phyloP scores from a whole-genome alignment of 2,888 invertebrate species.

The Ornithoptera priamus region DNA sequence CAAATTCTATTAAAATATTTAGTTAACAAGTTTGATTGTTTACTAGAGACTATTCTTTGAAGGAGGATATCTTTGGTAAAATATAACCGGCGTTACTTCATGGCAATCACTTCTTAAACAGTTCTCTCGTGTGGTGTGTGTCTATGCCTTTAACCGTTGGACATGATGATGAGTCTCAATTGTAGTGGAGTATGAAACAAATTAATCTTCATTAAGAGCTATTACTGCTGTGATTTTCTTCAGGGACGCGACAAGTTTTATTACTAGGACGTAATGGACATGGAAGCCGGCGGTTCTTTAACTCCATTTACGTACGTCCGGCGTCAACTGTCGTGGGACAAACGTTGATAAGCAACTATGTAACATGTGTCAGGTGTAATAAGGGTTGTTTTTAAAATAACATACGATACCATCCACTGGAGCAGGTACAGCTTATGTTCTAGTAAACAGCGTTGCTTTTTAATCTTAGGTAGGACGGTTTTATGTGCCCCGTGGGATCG shows the following conservation, averaged over 20 bases:
- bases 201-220: slow-evolving; percentile 25
- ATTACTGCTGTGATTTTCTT: slow-evolving; percentile 26
- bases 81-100: not conserved
- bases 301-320: slow-evolving; percentile 49
- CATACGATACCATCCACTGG: not conserved
- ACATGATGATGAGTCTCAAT: slow-evolving; percentile 15
- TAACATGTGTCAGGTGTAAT: slow-evolving; percentile 5
- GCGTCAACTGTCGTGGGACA: slow-evolving; percentile 31
- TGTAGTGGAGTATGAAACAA: slow-evolving; percentile 18
- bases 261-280: slow-evolving; percentile 42
- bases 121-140: not conserved
- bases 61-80: not conserved
- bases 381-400: slow-evolving; percentile 12
- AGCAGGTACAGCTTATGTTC: slow-evolving; percentile 20
- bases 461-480: slow-evolving; percentile 2
- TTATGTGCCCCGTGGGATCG: slow-evolving; percentile 21
- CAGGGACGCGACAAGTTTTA: slow-evolving; percentile 32
- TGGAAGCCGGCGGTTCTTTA: slow-evolving; percentile 37
- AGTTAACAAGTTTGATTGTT: no score
- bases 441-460: slow-evolving; percentile 18
- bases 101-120: not conserved
- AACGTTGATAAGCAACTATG: slow-evolving; percentile 10
- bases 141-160: not conserved
- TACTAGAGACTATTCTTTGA: no score
- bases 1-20: no score